phyloP scores from a whole-genome alignment of 1,140 invertebrate species.

The Armadillidium nasatum region DNA sequence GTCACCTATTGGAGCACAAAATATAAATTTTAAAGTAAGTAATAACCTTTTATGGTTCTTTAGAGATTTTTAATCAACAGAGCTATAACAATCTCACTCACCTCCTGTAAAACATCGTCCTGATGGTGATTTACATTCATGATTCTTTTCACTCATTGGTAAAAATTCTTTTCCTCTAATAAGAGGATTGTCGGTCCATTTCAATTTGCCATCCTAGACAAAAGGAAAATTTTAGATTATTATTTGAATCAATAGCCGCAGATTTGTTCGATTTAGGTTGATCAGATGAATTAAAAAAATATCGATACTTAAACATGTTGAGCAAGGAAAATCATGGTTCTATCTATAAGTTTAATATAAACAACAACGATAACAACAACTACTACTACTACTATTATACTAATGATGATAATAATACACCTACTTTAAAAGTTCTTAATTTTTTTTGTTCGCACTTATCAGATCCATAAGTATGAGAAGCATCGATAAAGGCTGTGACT shows the following conservation, averaged over 20 bases:
- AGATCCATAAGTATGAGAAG: constrained; percentile 61
- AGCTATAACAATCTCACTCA: constrained; percentile 23
- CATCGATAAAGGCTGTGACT: constrained; percentile 61
- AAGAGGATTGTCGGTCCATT: constrained; percentile 49
- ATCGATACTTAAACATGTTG: too few relatives aligned
- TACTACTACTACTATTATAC: too few relatives aligned
- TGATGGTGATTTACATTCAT: constrained; percentile 50
- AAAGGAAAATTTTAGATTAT: neutral
- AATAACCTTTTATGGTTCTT: too few relatives aligned
- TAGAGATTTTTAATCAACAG: too few relatives aligned
- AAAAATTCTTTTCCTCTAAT: constrained; percentile 49
- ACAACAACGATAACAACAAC: too few relatives aligned
- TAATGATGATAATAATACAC: neutral
- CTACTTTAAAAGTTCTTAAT: constrained; percentile 50
- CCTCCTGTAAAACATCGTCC: constrained; percentile 52
- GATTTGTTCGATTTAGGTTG: too few relatives aligned
- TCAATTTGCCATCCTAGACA: constrained; percentile 49
- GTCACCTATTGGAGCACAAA: constrained; percentile 54
- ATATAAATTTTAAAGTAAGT: neutral
- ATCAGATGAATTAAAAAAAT: too few relatives aligned
- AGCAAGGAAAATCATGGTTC: too few relatives aligned
- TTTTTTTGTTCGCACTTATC: constrained; percentile 56
- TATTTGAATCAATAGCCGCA: too few relatives aligned
- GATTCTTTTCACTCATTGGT: constrained; percentile 49
- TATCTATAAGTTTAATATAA: too few relatives aligned